Conservation (phyloP, 2,888 invertebrate genomes). For the Drosophila ustulata region DNA sequence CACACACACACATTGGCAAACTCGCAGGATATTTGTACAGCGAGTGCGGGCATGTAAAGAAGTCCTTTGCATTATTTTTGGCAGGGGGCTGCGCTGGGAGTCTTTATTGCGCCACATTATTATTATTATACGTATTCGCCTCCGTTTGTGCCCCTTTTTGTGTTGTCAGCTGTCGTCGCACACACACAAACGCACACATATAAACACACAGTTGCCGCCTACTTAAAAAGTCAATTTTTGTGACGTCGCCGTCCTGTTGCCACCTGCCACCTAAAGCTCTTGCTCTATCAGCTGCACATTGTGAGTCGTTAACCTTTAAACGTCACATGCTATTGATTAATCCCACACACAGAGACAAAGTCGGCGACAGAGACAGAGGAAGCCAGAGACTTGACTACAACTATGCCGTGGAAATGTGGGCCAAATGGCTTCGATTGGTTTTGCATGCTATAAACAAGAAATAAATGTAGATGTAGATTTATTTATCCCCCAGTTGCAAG, state of each 20-base stretch:
- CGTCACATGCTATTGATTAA: slow-evolving; percentile 83
- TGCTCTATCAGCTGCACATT: slow-evolving; percentile 17
- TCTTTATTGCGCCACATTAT: slow-evolving; percentile 69
- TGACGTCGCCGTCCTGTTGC: slow-evolving; percentile 64
- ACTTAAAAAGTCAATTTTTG: slow-evolving; percentile 76
- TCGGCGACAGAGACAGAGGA: background rate
- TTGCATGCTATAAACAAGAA: slow-evolving; percentile 30
- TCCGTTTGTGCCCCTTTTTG: slow-evolving; percentile 2
- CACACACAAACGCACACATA: background rate
- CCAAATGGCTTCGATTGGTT: slow-evolving; percentile 41
- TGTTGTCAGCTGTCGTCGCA: slow-evolving; percentile 31
- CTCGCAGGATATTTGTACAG: slow-evolving; percentile 19
- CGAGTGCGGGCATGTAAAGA: slow-evolving; percentile 5
- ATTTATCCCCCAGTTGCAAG: slow-evolving; percentile 54
- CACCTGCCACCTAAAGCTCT: slow-evolving; percentile 32
- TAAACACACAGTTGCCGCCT: slow-evolving; percentile 39
- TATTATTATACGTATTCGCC: slow-evolving; percentile 46
- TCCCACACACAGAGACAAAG: slow-evolving; percentile 29
- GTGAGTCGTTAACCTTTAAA: slow-evolving; percentile 83
- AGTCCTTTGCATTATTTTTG: slow-evolving; percentile 19
- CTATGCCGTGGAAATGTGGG: slow-evolving; percentile 46
- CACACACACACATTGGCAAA: slow-evolving; percentile 3
- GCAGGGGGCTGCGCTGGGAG: background rate
- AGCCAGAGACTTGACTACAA: slow-evolving; percentile 12
- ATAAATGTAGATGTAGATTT: slow-evolving; percentile 67